Evolutionary conservation across 2,113 vertebrate species (phyloP), one percentile per base, ranked within the genome.

Genomic region (Rhinogobius similis): DNA sequence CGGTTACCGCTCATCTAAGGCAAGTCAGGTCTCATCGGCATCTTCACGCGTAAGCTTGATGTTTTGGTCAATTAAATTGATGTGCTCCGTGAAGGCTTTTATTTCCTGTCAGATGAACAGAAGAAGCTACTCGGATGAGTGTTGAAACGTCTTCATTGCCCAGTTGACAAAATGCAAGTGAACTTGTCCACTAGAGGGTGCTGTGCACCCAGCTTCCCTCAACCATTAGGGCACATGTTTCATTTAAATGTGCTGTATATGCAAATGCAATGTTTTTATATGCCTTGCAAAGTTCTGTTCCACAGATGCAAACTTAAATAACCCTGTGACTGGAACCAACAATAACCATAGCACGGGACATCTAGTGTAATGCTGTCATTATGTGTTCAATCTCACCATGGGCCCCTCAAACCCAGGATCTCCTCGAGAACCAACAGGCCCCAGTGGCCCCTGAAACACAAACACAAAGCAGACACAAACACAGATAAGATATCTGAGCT

Each of bases 341-440:
- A 32, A 32, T 32, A 32, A 2, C 29, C 29, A 32, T 4, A 4
- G 29, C 29, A 32, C 2, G 29, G 29, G 29, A 32, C 29, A 4
- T 32, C 2, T 1, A 39, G 38, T 59, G 62, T 29, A 24, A 71
- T 43, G 23, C 29, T 62, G 67, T 44, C 70, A 70, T 67, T 44
- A 8, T 12, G 36, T 46, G 14, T 48, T 20, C 21, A 58, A 65
- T 87, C 93, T 94, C 80, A 96, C 96, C 93, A 82, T 90, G 9
- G 90, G 87, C 10, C 96, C 95, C 80, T 95, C 93, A 73, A 90
- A 91, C 50, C 95, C 96, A 0, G 46, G 81, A 39, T 94, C 93
- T 24, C 96, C 96, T 36, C 92, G 90, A 46, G 70, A 26, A 13
- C 96, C 96, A 0, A 79, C 11, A 0, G 65, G 85, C 11, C 96